A percentile compares a stretch with the other conserved stretches of the same genome.
Evolutionary conservation across 1,140 invertebrate genomes (phyloP).

Genomic region (Sycophila sp.): DNA sequence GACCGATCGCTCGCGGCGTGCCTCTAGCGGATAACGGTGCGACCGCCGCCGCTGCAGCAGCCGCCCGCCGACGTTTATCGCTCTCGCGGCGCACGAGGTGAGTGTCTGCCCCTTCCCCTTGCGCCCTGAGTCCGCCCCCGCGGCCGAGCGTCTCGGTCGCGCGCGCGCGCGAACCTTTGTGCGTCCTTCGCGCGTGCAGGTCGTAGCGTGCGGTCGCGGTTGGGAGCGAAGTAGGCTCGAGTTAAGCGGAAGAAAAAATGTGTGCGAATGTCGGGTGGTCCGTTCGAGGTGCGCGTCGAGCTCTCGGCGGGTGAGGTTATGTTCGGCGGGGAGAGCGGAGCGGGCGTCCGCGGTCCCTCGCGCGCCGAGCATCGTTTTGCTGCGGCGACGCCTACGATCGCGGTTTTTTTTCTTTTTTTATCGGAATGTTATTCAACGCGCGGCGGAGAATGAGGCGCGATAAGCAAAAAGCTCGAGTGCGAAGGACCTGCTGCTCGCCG

Average conservation of each 20-base stretch:
- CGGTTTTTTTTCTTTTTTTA: no score
- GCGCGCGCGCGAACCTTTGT: not conserved
- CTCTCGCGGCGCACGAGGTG: conserved; percentile 22
- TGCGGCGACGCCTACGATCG: no score
- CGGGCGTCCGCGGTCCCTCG: not conserved
- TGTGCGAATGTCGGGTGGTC: not conserved
- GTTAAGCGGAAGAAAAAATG: not conserved
- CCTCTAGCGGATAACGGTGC: conserved; percentile 12
- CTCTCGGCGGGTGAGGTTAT: no score
- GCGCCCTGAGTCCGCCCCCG: not conserved
- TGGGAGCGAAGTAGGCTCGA: not conserved
- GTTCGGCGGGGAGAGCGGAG: not conserved
- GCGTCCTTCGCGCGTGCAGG: not conserved
- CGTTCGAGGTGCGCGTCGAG: no score
- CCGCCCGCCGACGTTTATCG: not conserved
- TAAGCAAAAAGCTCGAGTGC: no score
- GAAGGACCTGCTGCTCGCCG: no score
- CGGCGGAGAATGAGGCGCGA: no score
- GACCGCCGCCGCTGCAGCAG: not conserved
- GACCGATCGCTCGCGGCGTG: not conserved
- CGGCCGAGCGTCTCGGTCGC: not conserved
- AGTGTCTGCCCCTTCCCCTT: not conserved
- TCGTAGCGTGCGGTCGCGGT: not conserved
- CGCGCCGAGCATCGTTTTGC: not conserved
- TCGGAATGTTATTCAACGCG: no score